These are phyloP conservation scores for Eumaeus atala DNA, from an alignment of 1,140 invertebrate species.

Conservation along the genomic window DNA sequence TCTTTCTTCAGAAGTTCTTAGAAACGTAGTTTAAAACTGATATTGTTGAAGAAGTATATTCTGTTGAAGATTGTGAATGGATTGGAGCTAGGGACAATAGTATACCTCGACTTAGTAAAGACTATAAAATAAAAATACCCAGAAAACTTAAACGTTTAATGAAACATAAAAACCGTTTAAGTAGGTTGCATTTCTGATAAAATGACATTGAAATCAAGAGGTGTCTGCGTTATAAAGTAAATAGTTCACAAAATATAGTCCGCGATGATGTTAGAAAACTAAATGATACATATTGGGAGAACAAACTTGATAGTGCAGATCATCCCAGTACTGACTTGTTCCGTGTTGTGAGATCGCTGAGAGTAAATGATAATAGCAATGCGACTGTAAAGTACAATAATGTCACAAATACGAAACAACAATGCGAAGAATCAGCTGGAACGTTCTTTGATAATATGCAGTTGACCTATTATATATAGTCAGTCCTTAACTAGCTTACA, in stretches of 20 bases:
- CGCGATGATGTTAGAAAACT: neutral
- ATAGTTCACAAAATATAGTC: neutral
- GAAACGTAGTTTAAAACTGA: too few species aligned
- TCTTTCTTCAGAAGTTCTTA: too few species aligned
- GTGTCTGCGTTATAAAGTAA: neutral
- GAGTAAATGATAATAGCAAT: neutral
- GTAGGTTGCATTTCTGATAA: neutral
- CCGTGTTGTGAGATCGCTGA: neutral
- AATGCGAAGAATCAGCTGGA: neutral
- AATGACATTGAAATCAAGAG: neutral
- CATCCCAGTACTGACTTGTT: neutral
- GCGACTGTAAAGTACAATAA: neutral
- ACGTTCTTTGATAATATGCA: neutral
- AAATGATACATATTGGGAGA: neutral
- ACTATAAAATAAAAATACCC: neutral
- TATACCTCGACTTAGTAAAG: neutral
- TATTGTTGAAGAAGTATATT: too few species aligned
- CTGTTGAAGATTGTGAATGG: too few species aligned
- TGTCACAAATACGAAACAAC: neutral
- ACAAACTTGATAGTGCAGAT: neutral
- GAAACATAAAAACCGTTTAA: neutral
- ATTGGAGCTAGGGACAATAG: too few species aligned
- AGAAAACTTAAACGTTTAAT: conserved; percentile 1
- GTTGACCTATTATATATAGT: neutral
- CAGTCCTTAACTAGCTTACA: neutral